These are phyloP conservation scores for Gambusia affinis DNA, from an alignment of 2,113 vertebrate genomes.

Conservation along the genomic window DNA sequence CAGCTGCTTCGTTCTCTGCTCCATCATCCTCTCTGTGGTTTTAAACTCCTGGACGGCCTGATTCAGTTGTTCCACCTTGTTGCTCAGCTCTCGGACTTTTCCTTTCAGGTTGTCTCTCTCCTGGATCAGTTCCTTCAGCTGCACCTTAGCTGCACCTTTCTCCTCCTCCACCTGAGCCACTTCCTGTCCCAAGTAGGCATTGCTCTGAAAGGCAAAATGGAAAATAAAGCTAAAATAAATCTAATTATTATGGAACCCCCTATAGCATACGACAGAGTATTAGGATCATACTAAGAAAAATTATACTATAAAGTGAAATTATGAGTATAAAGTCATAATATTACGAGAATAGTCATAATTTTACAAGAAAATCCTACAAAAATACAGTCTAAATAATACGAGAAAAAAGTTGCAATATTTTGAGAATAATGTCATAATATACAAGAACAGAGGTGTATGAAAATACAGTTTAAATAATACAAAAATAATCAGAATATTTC, in stretches of 20 bases:
- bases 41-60: constrained; percentile 64
- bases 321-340: too few species aligned
- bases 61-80: constrained; percentile 71
- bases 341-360: too few species aligned
- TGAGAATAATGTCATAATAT: too few species aligned
- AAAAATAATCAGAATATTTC: too few species aligned
- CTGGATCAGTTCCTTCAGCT: constrained; percentile 68
- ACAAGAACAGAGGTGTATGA: too few species aligned
- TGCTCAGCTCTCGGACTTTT: constrained; percentile 66
- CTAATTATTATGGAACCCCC: background rate
- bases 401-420: too few species aligned
- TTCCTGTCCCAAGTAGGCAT: constrained; percentile 55
- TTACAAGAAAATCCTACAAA: too few species aligned
- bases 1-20: constrained; percentile 70
- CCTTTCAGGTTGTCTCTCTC: constrained; percentile 70
- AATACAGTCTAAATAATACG: too few species aligned
- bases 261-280: too few species aligned
- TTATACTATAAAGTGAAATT: too few species aligned
- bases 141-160: constrained; percentile 32
- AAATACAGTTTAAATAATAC: too few species aligned
- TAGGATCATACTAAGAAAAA: too few species aligned
- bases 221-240: background rate
- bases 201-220: constrained; percentile 44
- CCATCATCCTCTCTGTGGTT: constrained; percentile 65
- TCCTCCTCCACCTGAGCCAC: constrained; percentile 63